Base-by-base conservation (phyloP, 2,888 invertebrate genomes). In the Philereme transversata region DNA sequence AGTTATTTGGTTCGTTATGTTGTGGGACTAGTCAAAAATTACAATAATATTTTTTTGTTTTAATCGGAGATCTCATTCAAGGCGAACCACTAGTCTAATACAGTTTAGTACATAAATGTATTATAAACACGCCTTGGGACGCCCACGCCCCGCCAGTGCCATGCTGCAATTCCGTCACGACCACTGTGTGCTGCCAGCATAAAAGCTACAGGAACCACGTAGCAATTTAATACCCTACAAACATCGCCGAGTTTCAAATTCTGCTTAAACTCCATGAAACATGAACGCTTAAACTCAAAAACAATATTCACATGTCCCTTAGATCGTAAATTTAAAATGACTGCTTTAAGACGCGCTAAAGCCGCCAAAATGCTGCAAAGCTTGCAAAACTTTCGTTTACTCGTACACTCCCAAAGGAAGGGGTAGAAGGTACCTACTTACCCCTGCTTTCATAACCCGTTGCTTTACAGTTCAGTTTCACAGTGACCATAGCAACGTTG, bases 351-450 rank as follows among this genome's bases (percentile, higher is more conserved):
- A 55, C 55, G 41, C 48, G 62, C 55, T 36, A 44, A 61, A 57
- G 61, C 57, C 61, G 52, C 61, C 62, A 58, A 60, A 60, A 67
- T 66, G 63, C 62, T 63, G 59, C 57, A 45, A 45, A 54, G 59
- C 47, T 65, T 58, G 60, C 63, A 67, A 64, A 67, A 67, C 58
- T 69, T 62, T 50, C 48, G 65, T 65, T 69, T 65, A 50, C 64
- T 34, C 57, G 11, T 46, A n/a, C 9, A 41, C 64, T 65, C 66
- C 68, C 68, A 63, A 60, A 66, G 64, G 69, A 61, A 52, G 10
- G 4, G 48, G 34, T 45, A 44, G 8, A 57, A 51, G 48, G 48
- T 60, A 51, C 48, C 10, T 48, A 47, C 5, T 9, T 41, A 7
- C 9, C 4, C 33, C 36, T 49, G 22, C 22, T 38, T 51, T 61